Conservation (phyloP, 1,140 invertebrate species). For the Anagrus nilaparvatae region DNA sequence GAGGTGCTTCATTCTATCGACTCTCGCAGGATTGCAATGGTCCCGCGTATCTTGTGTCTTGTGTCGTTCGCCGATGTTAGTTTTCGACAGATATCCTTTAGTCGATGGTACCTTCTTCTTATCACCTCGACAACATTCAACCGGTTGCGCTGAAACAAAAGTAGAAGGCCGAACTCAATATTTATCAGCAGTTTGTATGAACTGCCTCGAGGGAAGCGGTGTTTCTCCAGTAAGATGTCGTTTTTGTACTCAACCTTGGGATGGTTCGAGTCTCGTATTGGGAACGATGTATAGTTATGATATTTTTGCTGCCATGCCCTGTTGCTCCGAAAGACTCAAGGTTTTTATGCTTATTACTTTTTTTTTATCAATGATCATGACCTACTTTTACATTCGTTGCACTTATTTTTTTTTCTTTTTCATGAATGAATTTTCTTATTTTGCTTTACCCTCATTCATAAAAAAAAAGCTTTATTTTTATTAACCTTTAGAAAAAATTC, state of each 20-base stretch:
- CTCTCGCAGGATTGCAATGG: conserved; percentile 73
- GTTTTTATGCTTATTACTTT: conserved; percentile 39
- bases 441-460: too few relatives aligned
- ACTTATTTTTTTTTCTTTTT: too few relatives aligned
- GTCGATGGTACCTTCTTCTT: conserved; percentile 97
- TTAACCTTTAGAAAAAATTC: too few relatives aligned
- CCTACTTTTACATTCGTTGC: neutral
- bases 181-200: conserved; percentile 88
- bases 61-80: conserved; percentile 77
- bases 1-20: conserved; percentile 83
- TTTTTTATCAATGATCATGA: neutral
- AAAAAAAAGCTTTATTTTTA: too few relatives aligned
- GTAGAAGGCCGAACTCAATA: conserved; percentile 79
- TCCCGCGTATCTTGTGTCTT: conserved; percentile 77
- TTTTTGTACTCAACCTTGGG: conserved; percentile 80
- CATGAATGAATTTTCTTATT: too few relatives aligned
- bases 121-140: conserved; percentile 80
- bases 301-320: conserved; percentile 93
- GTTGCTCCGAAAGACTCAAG: conserved; percentile 85
- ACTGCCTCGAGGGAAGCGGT: conserved; percentile 71
- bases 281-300: conserved; percentile 98
- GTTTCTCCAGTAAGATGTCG: conserved; percentile 55
- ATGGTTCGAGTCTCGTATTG: conserved; percentile 82
- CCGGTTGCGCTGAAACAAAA: conserved; percentile 77
- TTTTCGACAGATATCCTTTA: conserved; percentile 93